phyloP scores from a whole-genome alignment of 2,888 invertebrate genomes.

The Synanthedon myopaeformis region DNA sequence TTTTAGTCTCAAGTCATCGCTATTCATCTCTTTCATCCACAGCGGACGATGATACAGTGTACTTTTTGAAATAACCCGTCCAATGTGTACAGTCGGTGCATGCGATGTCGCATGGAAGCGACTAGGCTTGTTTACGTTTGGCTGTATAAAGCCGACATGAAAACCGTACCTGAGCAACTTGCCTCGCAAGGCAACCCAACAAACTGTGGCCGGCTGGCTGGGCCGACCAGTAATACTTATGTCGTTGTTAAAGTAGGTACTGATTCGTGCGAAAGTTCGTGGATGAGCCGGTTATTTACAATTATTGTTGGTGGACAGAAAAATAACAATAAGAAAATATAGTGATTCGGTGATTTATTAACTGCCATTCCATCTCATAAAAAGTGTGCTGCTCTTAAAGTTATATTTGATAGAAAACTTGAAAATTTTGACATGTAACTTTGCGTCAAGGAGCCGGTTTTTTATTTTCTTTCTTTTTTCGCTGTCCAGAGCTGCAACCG shows the following conservation, averaged over 20 bases:
- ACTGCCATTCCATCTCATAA: not conserved
- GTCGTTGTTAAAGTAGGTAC: constrained; percentile 27
- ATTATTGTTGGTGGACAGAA: not conserved
- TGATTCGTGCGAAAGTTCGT: not conserved
- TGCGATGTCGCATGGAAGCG: constrained; percentile 3
- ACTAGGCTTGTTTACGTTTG: constrained; percentile 17
- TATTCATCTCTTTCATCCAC: constrained; percentile 49
- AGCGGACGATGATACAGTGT: constrained; percentile 39
- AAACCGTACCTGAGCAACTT: constrained; percentile 52
- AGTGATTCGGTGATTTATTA: not conserved
- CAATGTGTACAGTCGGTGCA: constrained; percentile 1
- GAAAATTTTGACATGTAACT: not conserved
- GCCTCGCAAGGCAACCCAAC: constrained; percentile 20
- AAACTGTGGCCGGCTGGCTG: constrained; percentile 12
- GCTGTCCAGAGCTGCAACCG: not conserved
- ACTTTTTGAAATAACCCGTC: constrained; percentile 15
- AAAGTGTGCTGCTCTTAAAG: not conserved
- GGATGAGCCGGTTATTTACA: not conserved
- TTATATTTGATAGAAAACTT: not conserved
- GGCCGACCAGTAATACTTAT: constrained; percentile 41
- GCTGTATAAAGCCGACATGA: constrained; percentile 40
- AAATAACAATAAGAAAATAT: not conserved
- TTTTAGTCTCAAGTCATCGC: constrained; percentile 8
- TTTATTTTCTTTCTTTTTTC: constrained; percentile 9
- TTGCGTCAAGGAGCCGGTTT: constrained; percentile 17